Percentiles rank a stretch among this genome's conserved stretches.
Evolutionary conservation across 1,140 invertebrate species (phyloP).

Genomic region (Aethina tumida): DNA sequence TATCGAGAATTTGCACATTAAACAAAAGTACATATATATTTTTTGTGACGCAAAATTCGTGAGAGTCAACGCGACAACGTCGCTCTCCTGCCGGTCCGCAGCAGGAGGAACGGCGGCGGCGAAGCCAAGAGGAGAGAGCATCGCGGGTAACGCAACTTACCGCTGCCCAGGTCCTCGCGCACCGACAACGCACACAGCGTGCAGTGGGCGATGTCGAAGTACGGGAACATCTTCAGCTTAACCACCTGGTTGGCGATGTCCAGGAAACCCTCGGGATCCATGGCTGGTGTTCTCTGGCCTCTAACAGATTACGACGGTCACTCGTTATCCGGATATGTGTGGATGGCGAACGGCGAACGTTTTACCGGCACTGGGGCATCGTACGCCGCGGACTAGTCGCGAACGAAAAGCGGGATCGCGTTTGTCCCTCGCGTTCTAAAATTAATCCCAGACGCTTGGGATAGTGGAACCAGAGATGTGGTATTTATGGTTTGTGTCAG

Average conservation of each 20-base stretch:
- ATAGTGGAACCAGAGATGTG: too few relatives aligned
- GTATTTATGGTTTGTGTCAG: too few relatives aligned
- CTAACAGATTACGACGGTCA: background rate
- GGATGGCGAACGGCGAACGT: constrained; percentile 3
- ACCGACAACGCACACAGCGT: constrained; percentile 84
- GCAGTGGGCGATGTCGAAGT: constrained; percentile 96
- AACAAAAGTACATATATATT: too few relatives aligned
- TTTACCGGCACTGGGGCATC: constrained; percentile 18
- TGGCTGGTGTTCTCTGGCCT: constrained; percentile 34
- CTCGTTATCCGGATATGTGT: background rate
- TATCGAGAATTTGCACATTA: too few relatives aligned
- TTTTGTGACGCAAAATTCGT: too few relatives aligned
- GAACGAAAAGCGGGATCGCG: background rate
- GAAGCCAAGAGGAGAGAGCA: too few relatives aligned
- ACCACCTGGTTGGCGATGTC: constrained; percentile 97
- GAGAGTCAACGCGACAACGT: too few relatives aligned
- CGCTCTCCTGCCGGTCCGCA: too few relatives aligned
- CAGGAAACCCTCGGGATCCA: constrained; percentile 96
- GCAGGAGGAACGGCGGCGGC: too few relatives aligned
- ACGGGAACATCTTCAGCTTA: constrained; percentile 98
- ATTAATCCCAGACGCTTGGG: too few relatives aligned
- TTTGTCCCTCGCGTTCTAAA: too few relatives aligned
- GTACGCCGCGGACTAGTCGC: constrained; percentile 19
- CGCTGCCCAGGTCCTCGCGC: constrained; percentile 87
- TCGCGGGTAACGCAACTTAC: constrained; percentile 44